phyloP scores from a whole-genome alignment of 2,888 invertebrate species.

The Acanthacorydalis orientalis region DNA sequence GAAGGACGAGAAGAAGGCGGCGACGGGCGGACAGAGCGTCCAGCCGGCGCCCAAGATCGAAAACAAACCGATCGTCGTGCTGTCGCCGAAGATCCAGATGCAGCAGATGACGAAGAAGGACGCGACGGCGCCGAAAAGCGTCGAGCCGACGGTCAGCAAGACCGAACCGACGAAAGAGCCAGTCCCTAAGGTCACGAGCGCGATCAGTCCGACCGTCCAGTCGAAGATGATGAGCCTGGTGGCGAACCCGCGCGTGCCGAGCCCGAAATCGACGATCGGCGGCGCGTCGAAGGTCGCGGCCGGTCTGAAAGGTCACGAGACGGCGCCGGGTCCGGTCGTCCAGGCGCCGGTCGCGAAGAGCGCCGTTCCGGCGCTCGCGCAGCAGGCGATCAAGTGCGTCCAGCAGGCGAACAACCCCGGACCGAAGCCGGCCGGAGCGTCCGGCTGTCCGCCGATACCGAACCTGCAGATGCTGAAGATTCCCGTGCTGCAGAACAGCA shows the following conservation, averaged over 20 bases:
- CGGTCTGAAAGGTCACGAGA: not conserved
- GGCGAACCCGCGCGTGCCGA: too few relatives aligned
- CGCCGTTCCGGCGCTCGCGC: not conserved
- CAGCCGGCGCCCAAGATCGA: conserved; percentile 2
- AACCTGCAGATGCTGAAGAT: conserved; percentile 15
- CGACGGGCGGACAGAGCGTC: not conserved
- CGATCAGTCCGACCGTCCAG: too few relatives aligned
- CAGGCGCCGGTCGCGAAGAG: not conserved
- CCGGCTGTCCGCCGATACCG: too few relatives aligned
- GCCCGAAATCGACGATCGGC: too few relatives aligned
- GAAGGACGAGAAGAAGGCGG: too few relatives aligned
- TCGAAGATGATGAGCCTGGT: too few relatives aligned
- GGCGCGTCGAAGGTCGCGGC: not conserved
- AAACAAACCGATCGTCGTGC: not conserved
- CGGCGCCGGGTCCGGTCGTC: not conserved
- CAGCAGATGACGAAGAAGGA: too few relatives aligned
- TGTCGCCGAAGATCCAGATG: not conserved
- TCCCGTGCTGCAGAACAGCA: conserved; percentile 12
- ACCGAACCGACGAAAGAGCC: too few relatives aligned
- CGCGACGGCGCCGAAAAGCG: too few relatives aligned
- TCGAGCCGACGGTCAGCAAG: too few relatives aligned
- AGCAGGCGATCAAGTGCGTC: conserved; percentile 1
- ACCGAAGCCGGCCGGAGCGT: conserved; percentile 19
- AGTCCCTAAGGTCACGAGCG: too few relatives aligned
- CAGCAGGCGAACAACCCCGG: conserved; percentile 17